Base-by-base conservation (phyloP, 2,888 invertebrate species). In the Kuschelorhynchus macadamiae region DNA sequence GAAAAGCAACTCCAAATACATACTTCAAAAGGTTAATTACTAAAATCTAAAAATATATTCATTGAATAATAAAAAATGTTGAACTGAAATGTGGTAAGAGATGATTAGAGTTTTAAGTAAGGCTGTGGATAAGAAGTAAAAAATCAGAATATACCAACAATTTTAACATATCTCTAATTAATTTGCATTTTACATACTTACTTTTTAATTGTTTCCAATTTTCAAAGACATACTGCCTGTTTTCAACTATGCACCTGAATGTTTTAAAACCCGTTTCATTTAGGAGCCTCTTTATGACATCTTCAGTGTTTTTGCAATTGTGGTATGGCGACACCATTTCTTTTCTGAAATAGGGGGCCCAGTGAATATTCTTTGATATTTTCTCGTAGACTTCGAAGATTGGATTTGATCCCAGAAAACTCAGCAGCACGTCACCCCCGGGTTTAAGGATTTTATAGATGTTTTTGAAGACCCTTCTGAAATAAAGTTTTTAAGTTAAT, bases 241-340 rank as follows among this genome's bases (percentile, higher is more conserved):
- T 86, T 67, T 89, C 86, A 33, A 80, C 72, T 74, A 87, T 86
- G 42, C 92, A 91, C 42, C 87, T 85, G 7, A 87, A 82, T 9
- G 88, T 84, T 1, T 84, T 81, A 77, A 92, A 92, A 0, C 92
- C 92, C 1, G 85, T 83, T 32, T 87, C 85, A 50, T 85, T 82
- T 61, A 92, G 81, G 1, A 89, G 78, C 65, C 86, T 83, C 18
- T 85, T 84, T 30, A 81, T 83, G 62, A 87, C 85, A 9, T 85
- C 85, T 49, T 87, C 87, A 0, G 91, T 89, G 76, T 90, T 85
- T 66, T 85, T 77, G 53, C 86, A 87, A 52, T 89, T 84, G 70
- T 92, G 91, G 74, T 91, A 90, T 0, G 90, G 89, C 0, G 92
- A 90, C n/a, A 92, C 86, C 78, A 86, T 92, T 61, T 87, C 86